Conservation (phyloP, 2,888 invertebrate genomes). For the Eumacrocentrus americanus region DNA sequence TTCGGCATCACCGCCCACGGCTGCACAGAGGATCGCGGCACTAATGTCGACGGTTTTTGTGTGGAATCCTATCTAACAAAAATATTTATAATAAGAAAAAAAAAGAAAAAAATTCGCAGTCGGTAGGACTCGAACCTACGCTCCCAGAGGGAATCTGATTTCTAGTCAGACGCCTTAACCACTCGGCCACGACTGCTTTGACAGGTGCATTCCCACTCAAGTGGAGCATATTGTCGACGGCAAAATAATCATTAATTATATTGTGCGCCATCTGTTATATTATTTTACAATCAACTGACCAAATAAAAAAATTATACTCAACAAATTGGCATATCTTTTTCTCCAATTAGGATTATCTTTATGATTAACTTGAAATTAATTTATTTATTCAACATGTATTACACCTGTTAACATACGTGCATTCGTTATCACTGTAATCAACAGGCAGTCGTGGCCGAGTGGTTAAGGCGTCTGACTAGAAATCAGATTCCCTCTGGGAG, state of each 20-base stretch:
- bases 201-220: no score
- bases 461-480: constrained; percentile 90
- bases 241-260: no score
- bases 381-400: neutral
- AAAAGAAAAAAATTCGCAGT: constrained; percentile 69
- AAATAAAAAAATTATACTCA: neutral
- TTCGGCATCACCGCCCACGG: no score
- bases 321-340: neutral
- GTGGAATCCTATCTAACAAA: no score
- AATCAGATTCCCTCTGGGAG: constrained; percentile 90
- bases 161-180: constrained; percentile 89
- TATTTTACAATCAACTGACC: no score
- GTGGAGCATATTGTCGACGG: no score
- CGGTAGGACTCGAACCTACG: constrained; percentile 91
- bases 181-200: constrained; percentile 86
- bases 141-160: constrained; percentile 90
- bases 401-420: no score
- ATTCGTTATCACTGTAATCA: neutral
- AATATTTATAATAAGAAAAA: no score
- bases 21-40: no score
- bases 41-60: no score
- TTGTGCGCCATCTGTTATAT: no score
- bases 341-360: neutral
- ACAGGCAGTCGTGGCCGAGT: constrained; percentile 78
- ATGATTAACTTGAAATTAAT: neutral